Conservation (phyloP, 1,140 invertebrate species). For the Polyergus mexicanus region DNA sequence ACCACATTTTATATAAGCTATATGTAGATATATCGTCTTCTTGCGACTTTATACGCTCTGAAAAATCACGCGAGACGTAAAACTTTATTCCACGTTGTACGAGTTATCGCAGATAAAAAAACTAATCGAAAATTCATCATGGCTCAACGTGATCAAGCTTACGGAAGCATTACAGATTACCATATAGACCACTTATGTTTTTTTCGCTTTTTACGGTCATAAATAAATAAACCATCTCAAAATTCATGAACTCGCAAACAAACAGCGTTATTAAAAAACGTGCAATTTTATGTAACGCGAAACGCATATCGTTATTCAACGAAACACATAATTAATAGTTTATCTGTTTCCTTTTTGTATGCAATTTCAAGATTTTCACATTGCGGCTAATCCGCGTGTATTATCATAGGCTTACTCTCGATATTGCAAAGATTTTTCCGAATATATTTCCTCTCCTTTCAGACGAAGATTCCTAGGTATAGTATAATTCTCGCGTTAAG, state of each 20-base stretch:
- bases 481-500: constrained; percentile 8
- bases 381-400: constrained; percentile 9
- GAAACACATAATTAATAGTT: background rate
- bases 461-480: background rate
- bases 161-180: background rate
- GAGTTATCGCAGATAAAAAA: background rate
- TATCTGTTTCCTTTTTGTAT: background rate
- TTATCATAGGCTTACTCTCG: background rate
- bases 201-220: background rate
- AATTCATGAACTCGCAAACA: background rate
- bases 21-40: background rate
- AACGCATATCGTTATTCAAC: background rate
- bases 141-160: background rate
- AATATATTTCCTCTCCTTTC: background rate
- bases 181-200: background rate
- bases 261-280: background rate
- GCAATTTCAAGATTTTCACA: constrained; percentile 12
- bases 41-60: background rate
- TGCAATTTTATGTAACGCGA: background rate
- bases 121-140: background rate
- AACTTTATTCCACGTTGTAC: background rate
- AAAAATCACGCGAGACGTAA: background rate
- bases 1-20: background rate
- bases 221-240: background rate
- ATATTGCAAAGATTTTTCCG: constrained; percentile 16